Evolutionary conservation across 2,888 invertebrate species (phyloP).

Genomic region (Parelbella ahira): DNA sequence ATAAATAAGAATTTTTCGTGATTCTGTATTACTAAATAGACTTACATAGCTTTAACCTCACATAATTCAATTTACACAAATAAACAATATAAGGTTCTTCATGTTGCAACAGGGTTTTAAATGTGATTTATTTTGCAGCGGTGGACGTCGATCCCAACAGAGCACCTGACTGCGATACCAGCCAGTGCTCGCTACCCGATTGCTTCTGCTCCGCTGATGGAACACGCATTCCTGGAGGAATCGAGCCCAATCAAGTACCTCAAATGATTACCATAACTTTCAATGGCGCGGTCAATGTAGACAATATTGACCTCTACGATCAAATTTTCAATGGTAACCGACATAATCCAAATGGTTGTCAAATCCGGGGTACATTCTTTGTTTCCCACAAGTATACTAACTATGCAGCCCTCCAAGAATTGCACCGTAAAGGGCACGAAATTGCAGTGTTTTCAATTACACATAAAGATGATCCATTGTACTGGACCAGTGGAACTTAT

Average conservation of each 20-base stretch:
- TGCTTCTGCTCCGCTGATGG: constrained; percentile 97
- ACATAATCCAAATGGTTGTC: constrained; percentile 93
- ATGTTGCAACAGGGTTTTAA: too few species aligned
- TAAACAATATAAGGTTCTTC: too few species aligned
- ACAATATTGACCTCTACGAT: constrained; percentile 95
- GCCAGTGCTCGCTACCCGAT: constrained; percentile 93
- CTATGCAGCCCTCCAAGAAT: constrained; percentile 93
- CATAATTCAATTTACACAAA: too few species aligned
- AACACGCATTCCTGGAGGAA: constrained; percentile 91
- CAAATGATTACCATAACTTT: constrained; percentile 97
- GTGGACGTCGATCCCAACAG: constrained; percentile 95
- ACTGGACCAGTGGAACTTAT: constrained; percentile 93
- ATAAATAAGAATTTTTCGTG: neutral
- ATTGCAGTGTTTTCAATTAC: constrained; percentile 95
- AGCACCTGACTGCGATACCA: constrained; percentile 94
- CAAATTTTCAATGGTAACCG: constrained; percentile 92
- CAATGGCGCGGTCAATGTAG: constrained; percentile 95
- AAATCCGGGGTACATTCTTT: constrained; percentile 94
- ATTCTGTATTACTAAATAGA: too few species aligned
- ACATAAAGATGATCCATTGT: constrained; percentile 94
- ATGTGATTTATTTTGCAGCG: constrained; percentile 85
- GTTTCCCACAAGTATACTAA: constrained; percentile 96
- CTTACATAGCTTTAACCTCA: too few species aligned
- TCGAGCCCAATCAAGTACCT: constrained; percentile 92
- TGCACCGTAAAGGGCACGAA: constrained; percentile 94